Base-by-base conservation (phyloP, 2,888 invertebrate species). In the Entomobrya multifasciata region DNA sequence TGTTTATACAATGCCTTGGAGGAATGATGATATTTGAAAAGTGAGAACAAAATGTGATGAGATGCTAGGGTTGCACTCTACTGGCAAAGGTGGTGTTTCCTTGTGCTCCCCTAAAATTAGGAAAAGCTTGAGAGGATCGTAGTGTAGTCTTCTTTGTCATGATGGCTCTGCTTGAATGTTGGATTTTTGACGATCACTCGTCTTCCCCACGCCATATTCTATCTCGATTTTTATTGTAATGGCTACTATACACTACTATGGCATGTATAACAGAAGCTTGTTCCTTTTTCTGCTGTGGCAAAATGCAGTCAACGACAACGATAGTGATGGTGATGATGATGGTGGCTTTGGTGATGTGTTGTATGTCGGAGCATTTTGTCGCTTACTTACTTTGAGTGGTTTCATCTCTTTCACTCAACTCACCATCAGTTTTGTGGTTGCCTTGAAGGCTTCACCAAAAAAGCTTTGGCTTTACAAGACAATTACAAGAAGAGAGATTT, bases 371-470 rank as follows among this genome's bases (percentile, higher is more conserved):
- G 87, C 87, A 82, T 82, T 86, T 87, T 87, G 86, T 87, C 87
- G 87, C 87, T 87, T 87, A 86, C 86, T 86, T 86, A 87, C 87
- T 86, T 87, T 87, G 87, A 87, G 87, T 87, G 87, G 87, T 87
- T 87, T 80, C 86, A 80, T 86, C 86, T 86, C 86, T 86, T 86
- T 86, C 79, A 86, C 86, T 85, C 70, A 78, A 70, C 78, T 79
- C 86, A n/a, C n/a, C n/a, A n/a, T n/a, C n/a, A 72, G 86, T 80
- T 79, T 86, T 80, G 86, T 86, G 86, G 86, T 86, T 86, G 86
- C 86, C 86, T 86, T 86, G 79, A 86, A 86, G 86, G 79, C 86
- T 86, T 86, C 27, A 65, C 80, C 79, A 49, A 67, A 79, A 79
- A 67, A 86, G 86, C 79, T 72, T 80, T 74, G 72, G 80, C 80